Evolutionary conservation across 1,140 invertebrate genomes (phyloP).

Genomic region (Stegodyphus dumicola): DNA sequence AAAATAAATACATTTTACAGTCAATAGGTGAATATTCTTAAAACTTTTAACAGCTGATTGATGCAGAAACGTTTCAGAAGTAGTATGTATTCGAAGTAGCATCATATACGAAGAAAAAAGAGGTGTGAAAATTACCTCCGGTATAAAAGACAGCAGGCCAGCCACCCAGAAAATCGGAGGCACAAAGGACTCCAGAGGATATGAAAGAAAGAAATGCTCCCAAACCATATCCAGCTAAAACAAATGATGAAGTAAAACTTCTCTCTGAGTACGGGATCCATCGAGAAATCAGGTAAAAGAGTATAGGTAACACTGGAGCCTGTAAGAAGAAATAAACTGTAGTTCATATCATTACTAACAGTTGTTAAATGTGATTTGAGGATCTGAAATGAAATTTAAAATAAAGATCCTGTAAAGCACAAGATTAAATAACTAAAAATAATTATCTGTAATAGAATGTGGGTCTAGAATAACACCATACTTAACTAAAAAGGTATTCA

Average conservation of each 20-base stretch:
- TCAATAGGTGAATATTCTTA: background rate
- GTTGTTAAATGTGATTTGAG: no score
- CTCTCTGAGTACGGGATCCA: background rate
- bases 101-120: background rate
- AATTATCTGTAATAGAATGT: no score
- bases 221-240: constrained; percentile 44
- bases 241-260: background rate
- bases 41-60: background rate
- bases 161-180: constrained; percentile 71
- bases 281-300: background rate
- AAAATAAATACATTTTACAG: background rate
- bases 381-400: background rate
- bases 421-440: background rate
- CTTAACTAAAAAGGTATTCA: no score
- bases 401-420: no score
- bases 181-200: constrained; percentile 66
- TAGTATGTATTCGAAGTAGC: background rate
- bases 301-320: constrained; percentile 1
- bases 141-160: constrained; percentile 81
- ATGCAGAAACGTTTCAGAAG: background rate
- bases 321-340: background rate
- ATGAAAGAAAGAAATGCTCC: constrained; percentile 66
- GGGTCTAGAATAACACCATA: no score
- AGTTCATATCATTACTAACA: no score
- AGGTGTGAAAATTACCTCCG: constrained; percentile 70